These are phyloP conservation scores for Teleopsis dalmanni DNA, from an alignment of 1,140 invertebrate species.

Conservation along the genomic window DNA sequence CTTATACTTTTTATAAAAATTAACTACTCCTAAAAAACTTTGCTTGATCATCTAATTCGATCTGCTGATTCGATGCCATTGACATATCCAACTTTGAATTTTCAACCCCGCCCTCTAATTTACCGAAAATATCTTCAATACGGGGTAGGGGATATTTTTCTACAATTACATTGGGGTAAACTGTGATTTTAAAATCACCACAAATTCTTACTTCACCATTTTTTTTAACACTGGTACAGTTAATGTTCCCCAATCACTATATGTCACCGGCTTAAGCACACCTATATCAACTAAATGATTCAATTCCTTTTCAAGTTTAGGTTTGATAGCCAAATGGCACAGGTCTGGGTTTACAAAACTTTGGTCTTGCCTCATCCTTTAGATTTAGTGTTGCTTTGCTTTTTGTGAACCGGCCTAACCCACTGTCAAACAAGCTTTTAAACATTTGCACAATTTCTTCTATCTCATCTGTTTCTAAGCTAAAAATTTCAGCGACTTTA, in stretches of 20 bases:
- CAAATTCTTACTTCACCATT: constrained; percentile 42
- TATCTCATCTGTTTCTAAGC: not conserved
- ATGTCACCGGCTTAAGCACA: constrained; percentile 19
- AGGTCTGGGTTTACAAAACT: too few relatives aligned
- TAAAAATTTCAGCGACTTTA: not conserved
- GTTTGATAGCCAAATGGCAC: too few relatives aligned
- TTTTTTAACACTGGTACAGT: constrained; percentile 47
- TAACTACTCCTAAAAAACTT: constrained; percentile 27
- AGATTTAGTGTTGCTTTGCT: too few relatives aligned
- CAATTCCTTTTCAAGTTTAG: too few relatives aligned
- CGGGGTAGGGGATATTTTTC: constrained; percentile 23
- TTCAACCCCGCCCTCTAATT: constrained; percentile 15
- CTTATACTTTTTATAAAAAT: constrained; percentile 37
- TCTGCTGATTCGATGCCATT: constrained; percentile 23
- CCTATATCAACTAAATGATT: constrained; percentile 29
- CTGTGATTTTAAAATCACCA: constrained; percentile 35
- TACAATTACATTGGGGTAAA: constrained; percentile 8
- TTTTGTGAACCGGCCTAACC: too few relatives aligned
- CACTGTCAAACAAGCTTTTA: too few relatives aligned
- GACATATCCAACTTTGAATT: constrained; percentile 22
- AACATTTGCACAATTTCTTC: too few relatives aligned
- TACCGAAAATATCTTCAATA: constrained; percentile 21
- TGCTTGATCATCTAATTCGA: constrained; percentile 15
- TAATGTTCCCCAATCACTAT: constrained; percentile 41
- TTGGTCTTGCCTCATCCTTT: too few relatives aligned